Evolutionary conservation across 2,797 vertebrate genomes (phyloP).

Genomic region (Lutjanus argentimaculatus): DNA sequence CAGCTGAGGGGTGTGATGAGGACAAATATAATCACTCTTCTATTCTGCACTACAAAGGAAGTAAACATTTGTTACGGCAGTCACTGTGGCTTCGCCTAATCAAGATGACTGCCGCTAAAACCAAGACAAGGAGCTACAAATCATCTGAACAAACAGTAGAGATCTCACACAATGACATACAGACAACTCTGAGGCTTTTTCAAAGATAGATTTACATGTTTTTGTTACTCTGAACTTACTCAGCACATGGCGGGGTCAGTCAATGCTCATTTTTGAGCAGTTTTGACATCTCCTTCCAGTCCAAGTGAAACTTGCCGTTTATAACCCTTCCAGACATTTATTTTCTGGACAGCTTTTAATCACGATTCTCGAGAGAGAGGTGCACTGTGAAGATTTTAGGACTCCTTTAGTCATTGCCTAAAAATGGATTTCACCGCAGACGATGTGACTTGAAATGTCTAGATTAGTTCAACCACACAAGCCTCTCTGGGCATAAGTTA

Average conservation of each 20-base stretch:
- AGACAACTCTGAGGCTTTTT: not conserved
- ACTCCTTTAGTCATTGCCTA: not conserved
- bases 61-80: not conserved
- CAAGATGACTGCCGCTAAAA: not conserved
- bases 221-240: not conserved
- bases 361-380: not conserved
- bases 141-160: not conserved
- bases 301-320: not conserved
- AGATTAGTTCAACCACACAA: not conserved
- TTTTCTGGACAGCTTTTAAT: not conserved
- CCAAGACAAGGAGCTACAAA: not conserved
- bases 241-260: not conserved
- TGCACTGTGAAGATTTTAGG: not conserved
- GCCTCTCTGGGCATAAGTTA: not conserved
- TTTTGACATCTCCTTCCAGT: not conserved
- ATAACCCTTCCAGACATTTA: not conserved
- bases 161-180: not conserved
- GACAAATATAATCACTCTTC: constrained; percentile 4
- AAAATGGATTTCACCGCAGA: not conserved
- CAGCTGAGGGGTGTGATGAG: constrained; percentile 15
- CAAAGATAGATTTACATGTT: not conserved
- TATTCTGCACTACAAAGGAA: not conserved
- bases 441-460: not conserved
- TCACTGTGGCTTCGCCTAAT: not conserved
- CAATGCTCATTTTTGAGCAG: not conserved